Percentiles rank a stretch among this genome's conserved stretches.
phyloP scores from a whole-genome alignment of 1,140 invertebrate genomes.

The Papilio aristodemus region DNA sequence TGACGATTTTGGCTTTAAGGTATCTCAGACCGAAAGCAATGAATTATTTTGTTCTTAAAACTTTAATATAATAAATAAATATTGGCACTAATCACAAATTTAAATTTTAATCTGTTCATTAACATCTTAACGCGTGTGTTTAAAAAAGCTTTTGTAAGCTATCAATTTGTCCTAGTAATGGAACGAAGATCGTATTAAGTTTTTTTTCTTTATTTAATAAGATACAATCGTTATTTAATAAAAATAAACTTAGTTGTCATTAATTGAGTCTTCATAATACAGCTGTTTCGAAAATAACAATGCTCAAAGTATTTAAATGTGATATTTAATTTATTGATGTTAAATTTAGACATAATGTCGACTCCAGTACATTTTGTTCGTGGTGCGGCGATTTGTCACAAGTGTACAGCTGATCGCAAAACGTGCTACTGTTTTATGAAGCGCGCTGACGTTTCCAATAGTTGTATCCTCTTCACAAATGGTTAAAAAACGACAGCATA shows the following conservation, averaged over 20 bases:
- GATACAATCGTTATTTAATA: too few species aligned
- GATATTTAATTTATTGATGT: too few species aligned
- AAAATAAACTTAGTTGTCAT: too few species aligned
- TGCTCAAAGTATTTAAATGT: constrained; percentile 3
- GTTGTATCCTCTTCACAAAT: constrained; percentile 46
- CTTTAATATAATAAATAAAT: background rate
- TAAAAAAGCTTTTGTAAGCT: too few species aligned
- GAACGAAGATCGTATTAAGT: too few species aligned
- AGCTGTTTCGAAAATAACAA: background rate
- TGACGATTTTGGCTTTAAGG: background rate
- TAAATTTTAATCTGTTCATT: too few species aligned
- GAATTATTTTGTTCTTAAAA: too few species aligned
- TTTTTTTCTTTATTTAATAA: too few species aligned
- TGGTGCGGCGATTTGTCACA: constrained; percentile 46
- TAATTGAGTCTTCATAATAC: too few species aligned
- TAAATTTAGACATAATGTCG: constrained; percentile 17
- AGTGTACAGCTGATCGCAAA: constrained; percentile 49
- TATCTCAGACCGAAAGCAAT: too few species aligned
- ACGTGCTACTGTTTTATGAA: constrained; percentile 66
- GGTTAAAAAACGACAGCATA: constrained; percentile 17
- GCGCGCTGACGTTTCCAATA: constrained; percentile 62
- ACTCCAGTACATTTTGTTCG: constrained; percentile 43
- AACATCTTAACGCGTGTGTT: too few species aligned
- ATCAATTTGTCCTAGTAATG: too few species aligned
- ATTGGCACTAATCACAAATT: background rate